These are phyloP conservation scores for Trochalopteron elliotii DNA, from an alignment of 2,113 vertebrate species.

Conservation along the genomic window DNA sequence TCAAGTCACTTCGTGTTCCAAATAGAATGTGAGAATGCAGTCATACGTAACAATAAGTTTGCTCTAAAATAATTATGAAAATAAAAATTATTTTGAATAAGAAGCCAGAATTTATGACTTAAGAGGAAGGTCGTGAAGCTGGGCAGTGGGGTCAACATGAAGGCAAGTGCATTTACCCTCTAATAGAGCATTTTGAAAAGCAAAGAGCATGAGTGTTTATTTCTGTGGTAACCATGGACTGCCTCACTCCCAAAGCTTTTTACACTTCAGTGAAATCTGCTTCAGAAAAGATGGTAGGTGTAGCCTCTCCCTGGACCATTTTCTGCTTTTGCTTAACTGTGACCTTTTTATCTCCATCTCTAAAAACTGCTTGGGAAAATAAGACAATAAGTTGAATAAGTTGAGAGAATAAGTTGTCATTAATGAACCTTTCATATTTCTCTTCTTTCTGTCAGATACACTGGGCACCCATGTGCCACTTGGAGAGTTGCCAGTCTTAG, in stretches of 20 bases:
- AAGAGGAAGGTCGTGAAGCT: background rate
- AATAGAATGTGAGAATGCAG: background rate
- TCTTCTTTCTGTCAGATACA: background rate
- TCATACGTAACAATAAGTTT: background rate
- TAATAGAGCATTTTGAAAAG: background rate
- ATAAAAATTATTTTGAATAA: background rate
- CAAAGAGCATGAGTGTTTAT: fast-evolving
- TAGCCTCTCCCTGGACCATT: background rate
- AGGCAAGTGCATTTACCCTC: background rate
- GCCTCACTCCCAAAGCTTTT: background rate
- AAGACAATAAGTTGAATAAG: background rate
- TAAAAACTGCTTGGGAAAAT: background rate
- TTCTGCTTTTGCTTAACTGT: background rate
- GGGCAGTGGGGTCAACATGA: background rate
- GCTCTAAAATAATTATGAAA: background rate
- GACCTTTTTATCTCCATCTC: background rate
- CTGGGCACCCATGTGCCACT: background rate
- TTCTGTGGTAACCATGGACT: background rate
- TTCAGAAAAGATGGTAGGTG: background rate
- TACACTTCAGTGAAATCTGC: background rate
- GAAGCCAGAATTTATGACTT: background rate
- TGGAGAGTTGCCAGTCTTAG: slow-evolving; percentile 13
- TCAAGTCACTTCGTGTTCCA: background rate
- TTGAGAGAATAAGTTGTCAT: background rate
- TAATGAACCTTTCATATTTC: background rate